Evolutionary conservation across 2,113 vertebrate genomes (phyloP), one percentile per base, ranked within the genome.

Genomic region (Callithrix jacchus): DNA sequence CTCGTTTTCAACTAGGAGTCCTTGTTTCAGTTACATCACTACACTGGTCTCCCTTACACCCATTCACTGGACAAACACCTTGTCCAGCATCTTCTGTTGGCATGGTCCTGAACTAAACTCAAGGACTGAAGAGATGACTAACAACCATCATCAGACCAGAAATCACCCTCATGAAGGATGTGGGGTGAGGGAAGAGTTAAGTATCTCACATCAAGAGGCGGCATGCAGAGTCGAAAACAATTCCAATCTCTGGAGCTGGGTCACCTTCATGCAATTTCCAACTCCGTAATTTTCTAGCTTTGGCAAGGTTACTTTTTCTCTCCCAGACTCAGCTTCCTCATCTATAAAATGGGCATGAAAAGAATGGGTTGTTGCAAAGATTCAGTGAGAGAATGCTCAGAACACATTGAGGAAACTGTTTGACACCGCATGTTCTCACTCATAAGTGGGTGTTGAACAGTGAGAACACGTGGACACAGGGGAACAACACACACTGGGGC

Each of bases 301-400:
- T 11, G 14, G 10, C 66, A 56, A 49, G 6, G 6, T 64, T 61
- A 37, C 13, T 35, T 84, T 70, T 20, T 35, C 79, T 66, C 52
- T 45, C 56, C 17, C 45, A 80, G n/a, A 23, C 81, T 91, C 85
- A 40, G 61, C 9, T 82, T 94, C 20, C 74, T 82, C 37, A 0
- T 47, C 96, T 93, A 80, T 83, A 89, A 96, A 92, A 96, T 23
- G n/a, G 37, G 8, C 49, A 25, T 9, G 25, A 70, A 61, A 79
- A 76, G 23, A 80, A 87, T 16, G n/a, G 30, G 30, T 14, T 35
- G 6, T 23, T 83, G 17, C 27, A 2, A 87, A 45, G 76, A 66
- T 25, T 66, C 18, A 35, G 12, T 3, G 17, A 47, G 23, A 83
- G 40, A 86, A 84, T 70, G 37, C 61, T 54, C 3, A 2, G 42